These are phyloP conservation scores for Drosophila tristis DNA, from an alignment of 1,140 invertebrate species.

Conservation along the genomic window DNA sequence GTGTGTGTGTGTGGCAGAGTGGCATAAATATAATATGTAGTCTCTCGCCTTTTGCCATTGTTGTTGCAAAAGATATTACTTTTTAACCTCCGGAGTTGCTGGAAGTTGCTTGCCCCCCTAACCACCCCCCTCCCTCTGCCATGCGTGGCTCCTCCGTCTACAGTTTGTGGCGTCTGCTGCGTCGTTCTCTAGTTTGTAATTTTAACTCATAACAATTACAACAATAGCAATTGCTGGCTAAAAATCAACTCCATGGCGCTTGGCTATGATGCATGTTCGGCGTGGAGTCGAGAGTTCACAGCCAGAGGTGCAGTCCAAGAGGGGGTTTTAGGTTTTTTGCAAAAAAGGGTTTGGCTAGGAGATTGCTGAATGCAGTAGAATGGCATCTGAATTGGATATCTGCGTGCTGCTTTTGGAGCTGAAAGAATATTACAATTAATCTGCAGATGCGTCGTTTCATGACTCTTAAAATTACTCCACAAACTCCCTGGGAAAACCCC, in stretches of 20 bases:
- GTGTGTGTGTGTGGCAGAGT: constrained; percentile 16
- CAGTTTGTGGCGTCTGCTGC: too few species aligned
- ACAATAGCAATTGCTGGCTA: constrained; percentile 63
- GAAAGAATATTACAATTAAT: too few species aligned
- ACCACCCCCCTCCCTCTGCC: too few species aligned
- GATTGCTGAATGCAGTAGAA: too few species aligned
- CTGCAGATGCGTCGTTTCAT: too few species aligned
- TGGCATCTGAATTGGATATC: too few species aligned
- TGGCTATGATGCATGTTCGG: not conserved
- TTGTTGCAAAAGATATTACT: constrained; percentile 77
- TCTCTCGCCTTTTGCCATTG: constrained; percentile 69
- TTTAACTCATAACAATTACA: constrained; percentile 78
- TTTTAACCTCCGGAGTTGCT: constrained; percentile 55
- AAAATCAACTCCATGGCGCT: constrained; percentile 60
- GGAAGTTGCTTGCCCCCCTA: not conserved
- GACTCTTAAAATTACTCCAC: too few species aligned
- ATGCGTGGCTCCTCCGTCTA: too few species aligned
- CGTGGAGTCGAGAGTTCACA: constrained; percentile 6
- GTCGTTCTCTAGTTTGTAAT: constrained; percentile 43
- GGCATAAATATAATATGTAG: constrained; percentile 77
- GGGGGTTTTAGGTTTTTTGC: constrained; percentile 3
- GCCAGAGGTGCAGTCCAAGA: constrained; percentile 14
- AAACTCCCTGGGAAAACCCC: not conserved
- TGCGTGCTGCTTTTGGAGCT: too few species aligned
- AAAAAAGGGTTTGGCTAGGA: not conserved